Evolutionary conservation across 2,888 invertebrate genomes (phyloP).

Genomic region (Eurytoma californica): DNA sequence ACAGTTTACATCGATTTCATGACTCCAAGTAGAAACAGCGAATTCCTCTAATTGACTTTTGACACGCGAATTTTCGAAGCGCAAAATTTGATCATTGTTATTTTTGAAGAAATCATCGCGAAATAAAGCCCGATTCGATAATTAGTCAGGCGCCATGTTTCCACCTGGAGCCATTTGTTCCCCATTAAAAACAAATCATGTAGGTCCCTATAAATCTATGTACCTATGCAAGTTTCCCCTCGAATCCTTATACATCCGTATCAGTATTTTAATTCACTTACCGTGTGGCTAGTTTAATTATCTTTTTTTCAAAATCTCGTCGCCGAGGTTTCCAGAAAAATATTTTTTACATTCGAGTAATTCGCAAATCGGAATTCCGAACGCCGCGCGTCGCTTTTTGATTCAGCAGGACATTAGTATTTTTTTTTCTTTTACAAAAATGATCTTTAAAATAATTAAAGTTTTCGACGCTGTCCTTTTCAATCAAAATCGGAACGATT

Average conservation of each 20-base stretch:
- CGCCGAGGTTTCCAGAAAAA: not conserved
- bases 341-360: not conserved
- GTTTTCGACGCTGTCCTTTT: not conserved
- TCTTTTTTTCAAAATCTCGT: not conserved
- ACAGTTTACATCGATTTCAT: slow-evolving; percentile 1
- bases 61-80: too few relatives aligned
- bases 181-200: slow-evolving; percentile 31
- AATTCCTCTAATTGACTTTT: not conserved
- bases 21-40: slow-evolving; percentile 21
- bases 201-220: slow-evolving; percentile 27
- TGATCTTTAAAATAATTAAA: slow-evolving; percentile 26
- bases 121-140: not conserved
- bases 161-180: slow-evolving; percentile 24
- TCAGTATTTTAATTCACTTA: not conserved
- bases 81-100: not conserved
- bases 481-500: not conserved
- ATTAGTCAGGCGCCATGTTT: not conserved
- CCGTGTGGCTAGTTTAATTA: slow-evolving; percentile 5
- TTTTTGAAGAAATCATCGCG: not conserved
- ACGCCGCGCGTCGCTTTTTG: not conserved
- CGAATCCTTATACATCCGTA: not conserved
- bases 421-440: slow-evolving; percentile 14
- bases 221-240: not conserved
- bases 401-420: slow-evolving; percentile 1
- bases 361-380: not conserved